A percentile compares a stretch with the other conserved stretches of the same genome.
These are phyloP conservation scores for Sesia bembeciformis DNA, from an alignment of 2,888 invertebrate genomes.

Conservation along the genomic window DNA sequence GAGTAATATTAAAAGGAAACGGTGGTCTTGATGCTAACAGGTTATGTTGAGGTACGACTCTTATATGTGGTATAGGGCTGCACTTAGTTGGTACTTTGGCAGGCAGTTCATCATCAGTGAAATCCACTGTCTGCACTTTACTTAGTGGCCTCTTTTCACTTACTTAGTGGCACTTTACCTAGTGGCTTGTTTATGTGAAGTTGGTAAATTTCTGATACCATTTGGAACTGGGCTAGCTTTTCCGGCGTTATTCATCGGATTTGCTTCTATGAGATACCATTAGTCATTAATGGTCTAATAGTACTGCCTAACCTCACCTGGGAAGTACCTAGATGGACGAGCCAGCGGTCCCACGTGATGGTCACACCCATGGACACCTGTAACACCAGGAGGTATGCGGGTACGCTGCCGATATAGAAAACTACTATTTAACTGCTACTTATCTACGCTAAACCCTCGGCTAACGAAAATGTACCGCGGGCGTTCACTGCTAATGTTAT, in stretches of 20 bases:
- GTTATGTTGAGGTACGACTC: constrained; percentile 46
- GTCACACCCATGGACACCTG: no score
- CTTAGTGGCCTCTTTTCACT: constrained; percentile 48
- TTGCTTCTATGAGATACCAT: no score
- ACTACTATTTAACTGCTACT: no score
- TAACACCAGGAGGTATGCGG: no score
- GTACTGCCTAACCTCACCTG: no score
- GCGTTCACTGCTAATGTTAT: no score
- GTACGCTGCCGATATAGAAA: no score
- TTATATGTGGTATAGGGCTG: constrained; percentile 32
- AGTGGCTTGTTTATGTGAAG: constrained; percentile 23
- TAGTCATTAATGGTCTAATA: no score
- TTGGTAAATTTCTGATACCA: constrained; percentile 24
- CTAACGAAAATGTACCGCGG: no score
- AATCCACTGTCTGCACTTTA: constrained; percentile 68
- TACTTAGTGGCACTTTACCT: constrained; percentile 11
- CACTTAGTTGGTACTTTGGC: constrained; percentile 34
- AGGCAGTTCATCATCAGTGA: constrained; percentile 84
- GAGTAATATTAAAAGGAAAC: constrained; percentile 17
- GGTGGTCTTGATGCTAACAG: constrained; percentile 31
- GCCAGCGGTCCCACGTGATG: no score
- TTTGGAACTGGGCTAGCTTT: constrained; percentile 19
- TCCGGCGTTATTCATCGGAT: constrained; percentile 6
- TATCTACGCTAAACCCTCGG: no score
- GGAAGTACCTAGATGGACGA: no score